Conservation (phyloP, 2,888 invertebrate genomes). For the Athrips mouffetella region DNA sequence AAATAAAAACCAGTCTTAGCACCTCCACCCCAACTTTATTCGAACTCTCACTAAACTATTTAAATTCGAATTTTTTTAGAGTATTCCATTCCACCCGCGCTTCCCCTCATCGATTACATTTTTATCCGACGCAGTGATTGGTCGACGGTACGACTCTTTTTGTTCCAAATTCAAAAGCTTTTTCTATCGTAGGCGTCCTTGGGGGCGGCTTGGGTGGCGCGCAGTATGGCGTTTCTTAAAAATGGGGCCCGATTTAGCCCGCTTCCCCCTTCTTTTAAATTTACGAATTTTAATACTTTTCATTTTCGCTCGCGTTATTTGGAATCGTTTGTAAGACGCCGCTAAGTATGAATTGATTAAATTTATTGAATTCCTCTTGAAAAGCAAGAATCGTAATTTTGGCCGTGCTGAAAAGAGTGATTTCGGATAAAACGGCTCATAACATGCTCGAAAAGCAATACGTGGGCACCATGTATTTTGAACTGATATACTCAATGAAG, state of each 20-base stretch:
- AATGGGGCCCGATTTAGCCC: slow-evolving; percentile 29
- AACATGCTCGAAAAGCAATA: too few relatives aligned
- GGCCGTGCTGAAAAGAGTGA: background rate
- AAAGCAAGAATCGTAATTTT: slow-evolving; percentile 2
- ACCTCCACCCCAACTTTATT: slow-evolving; percentile 8
- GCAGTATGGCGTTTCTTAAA: slow-evolving; percentile 56
- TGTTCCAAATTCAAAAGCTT: slow-evolving; percentile 70
- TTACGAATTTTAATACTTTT: slow-evolving; percentile 12
- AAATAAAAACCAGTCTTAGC: slow-evolving; percentile 1
- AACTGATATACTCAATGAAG: too few relatives aligned
- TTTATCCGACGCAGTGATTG: slow-evolving; percentile 59
- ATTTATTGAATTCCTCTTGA: slow-evolving; percentile 8
- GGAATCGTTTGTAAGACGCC: slow-evolving; percentile 4
- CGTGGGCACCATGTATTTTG: too few relatives aligned
- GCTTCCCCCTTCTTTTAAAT: slow-evolving; percentile 8
- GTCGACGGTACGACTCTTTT: slow-evolving; percentile 59
- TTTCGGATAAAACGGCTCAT: background rate
- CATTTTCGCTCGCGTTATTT: slow-evolving; percentile 1
- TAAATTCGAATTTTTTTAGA: slow-evolving; percentile 27
- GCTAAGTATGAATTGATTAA: slow-evolving; percentile 11
- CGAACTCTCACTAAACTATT: background rate
- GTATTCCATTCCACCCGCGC: slow-evolving; percentile 32
- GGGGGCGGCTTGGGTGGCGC: slow-evolving; percentile 41
- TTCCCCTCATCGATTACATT: slow-evolving; percentile 53
- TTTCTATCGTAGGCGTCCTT: slow-evolving; percentile 68